Percentiles rank a stretch among this genome's conserved stretches.
These are phyloP conservation scores for Carollia perspicillata DNA, from an alignment of 2,113 vertebrate species.

Conservation along the genomic window DNA sequence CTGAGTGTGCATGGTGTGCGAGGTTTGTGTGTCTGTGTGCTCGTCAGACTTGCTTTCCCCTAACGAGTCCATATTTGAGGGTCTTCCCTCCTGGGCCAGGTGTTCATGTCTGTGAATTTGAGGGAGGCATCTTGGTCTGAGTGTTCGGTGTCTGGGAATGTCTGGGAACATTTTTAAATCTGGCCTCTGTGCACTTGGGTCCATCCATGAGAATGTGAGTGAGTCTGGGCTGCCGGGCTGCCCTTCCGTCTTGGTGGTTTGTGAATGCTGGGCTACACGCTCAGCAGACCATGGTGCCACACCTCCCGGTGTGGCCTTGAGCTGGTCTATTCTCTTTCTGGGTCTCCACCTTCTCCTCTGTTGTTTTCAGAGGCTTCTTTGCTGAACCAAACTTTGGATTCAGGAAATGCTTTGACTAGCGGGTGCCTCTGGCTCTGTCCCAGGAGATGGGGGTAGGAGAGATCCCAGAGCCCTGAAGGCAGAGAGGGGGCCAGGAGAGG, in stretches of 20 bases:
- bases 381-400: neutral
- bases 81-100: neutral
- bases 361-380: neutral
- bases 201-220: neutral
- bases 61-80: neutral
- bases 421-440: too few species aligned
- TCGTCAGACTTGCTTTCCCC: neutral
- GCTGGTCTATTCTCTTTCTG: neutral
- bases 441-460: neutral
- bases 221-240: neutral
- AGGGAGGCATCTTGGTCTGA: neutral
- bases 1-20: neutral
- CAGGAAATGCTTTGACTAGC: neutral
- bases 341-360: neutral
- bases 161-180: neutral
- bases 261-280: neutral
- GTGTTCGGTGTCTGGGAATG: neutral
- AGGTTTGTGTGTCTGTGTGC: neutral
- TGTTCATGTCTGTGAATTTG: too few species aligned
- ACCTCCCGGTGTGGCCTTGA: neutral
- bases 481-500: neutral
- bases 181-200: neutral
- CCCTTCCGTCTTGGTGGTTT: neutral
- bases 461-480: fast-evolving
- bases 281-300: neutral